Conservation (phyloP, 2,797 vertebrate genomes). For the Todus mexicanus region DNA sequence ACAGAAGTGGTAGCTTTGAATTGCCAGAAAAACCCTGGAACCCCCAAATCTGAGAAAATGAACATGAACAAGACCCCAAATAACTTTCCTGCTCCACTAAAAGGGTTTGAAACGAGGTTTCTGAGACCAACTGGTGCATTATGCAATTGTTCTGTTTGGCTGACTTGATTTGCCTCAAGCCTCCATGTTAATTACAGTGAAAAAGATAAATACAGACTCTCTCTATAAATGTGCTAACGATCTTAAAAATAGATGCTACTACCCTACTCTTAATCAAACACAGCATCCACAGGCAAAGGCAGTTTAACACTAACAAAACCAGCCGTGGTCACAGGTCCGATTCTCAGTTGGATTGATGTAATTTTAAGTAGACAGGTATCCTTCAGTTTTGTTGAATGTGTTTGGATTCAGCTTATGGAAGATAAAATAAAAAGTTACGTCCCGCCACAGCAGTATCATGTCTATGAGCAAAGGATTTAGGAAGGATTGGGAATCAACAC, state of each 20-base stretch:
- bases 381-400: background rate
- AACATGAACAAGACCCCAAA: background rate
- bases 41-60: background rate
- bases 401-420: background rate
- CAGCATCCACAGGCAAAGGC: background rate
- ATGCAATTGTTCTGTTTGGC: background rate
- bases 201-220: conserved; percentile 15
- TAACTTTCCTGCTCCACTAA: background rate
- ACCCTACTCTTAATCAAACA: background rate
- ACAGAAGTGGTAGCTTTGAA: background rate
- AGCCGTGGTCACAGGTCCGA: background rate
- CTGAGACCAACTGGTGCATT: background rate
- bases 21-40: background rate
- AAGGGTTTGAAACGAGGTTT: background rate
- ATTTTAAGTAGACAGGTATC: background rate
- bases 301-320: background rate
- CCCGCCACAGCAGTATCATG: background rate
- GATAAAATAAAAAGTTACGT: background rate
- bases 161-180: conserved; percentile 19
- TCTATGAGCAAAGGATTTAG: background rate
- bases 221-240: background rate
- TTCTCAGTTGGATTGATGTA: background rate
- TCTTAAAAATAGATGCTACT: conserved; percentile 5
- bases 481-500: background rate
- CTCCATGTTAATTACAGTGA: background rate